A percentile compares a stretch with the other conserved stretches of the same genome.
phyloP scores from a whole-genome alignment of 2,113 vertebrate genomes.

The Mesoclemmys tuberculata region DNA sequence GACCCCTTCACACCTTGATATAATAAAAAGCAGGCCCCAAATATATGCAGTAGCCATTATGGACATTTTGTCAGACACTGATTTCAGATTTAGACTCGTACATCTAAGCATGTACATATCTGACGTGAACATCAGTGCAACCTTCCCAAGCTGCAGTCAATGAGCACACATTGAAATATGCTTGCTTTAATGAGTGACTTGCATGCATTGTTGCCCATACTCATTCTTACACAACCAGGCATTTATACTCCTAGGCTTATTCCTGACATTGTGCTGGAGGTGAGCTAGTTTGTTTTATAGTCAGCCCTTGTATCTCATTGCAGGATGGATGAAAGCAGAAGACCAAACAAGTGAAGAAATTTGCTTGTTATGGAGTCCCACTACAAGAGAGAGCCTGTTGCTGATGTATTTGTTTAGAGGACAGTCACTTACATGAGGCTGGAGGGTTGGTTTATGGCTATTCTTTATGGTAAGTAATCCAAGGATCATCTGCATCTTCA shows the following conservation, averaged over 20 bases:
- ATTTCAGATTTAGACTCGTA: not conserved
- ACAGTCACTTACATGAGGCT: not conserved
- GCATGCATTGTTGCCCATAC: not conserved
- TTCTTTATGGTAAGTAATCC: not conserved
- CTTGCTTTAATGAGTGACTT: not conserved
- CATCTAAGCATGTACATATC: not conserved
- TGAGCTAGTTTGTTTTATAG: not conserved
- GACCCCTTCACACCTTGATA: not conserved
- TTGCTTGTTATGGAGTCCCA: not conserved
- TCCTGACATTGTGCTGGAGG: not conserved
- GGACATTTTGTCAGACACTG: not conserved
- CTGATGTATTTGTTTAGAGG: not conserved
- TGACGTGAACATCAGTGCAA: not conserved
- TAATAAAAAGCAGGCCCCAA: not conserved
- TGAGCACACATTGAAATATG: not conserved
- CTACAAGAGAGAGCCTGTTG: not conserved
- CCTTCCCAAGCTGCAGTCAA: not conserved
- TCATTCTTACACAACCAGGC: not conserved
- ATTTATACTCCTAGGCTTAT: not conserved
- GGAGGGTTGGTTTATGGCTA: not conserved
- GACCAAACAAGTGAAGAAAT: not conserved
- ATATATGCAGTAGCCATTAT: not conserved
- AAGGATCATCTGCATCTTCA: not conserved
- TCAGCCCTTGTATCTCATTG: not conserved
- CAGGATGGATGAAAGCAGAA: not conserved